Base-by-base conservation (phyloP, 2,888 invertebrate genomes). In the Synergus umbraculus region DNA sequence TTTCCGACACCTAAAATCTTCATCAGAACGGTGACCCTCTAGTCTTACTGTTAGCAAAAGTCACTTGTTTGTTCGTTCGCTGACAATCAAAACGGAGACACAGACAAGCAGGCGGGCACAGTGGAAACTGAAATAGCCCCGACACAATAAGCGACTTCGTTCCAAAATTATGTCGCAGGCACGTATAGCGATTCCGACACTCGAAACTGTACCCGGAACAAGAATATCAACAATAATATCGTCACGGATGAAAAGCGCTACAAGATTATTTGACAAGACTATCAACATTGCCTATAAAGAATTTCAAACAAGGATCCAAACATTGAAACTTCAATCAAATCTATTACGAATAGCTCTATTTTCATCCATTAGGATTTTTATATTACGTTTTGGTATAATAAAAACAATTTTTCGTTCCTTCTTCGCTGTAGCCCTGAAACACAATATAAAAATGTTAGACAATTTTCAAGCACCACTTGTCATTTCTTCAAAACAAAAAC, bases 101-200 rank as follows among this genome's bases (percentile, higher is more conserved):
- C 73, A 58, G 73, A 73, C 73, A 73, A 49, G 73, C 54, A 54
- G 54, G 8, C 54, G 54, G 37, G 41, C n/a, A 73, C 54, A 54
- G 12, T 73, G 41, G 54, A 73, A 73, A 73, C 73, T 54, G 54
- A 73, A 73, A 73, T 73, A 73, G 73, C 49, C n/a, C 73, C 54
- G 54, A 54, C 73, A 73, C 73, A 73, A 73, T 73, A 54, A 54
- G 73, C 73, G 37, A 73, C 49, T 54, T 54, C 49, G 37, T 73
- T 73, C 37, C 37, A 73, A 66, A 73, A 73, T 54, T 73, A 49
- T 73, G 73, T 73, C 54, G 54, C 73, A 73, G 54, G 54, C 73
- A 73, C 73, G 73, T 54, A 54, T 49, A 41, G 37, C 41, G n/a
- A 41, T 37, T 54, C 73, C 29, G 10, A 46, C 12, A 46, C 13